Evolutionary conservation across 2,797 vertebrate genomes (phyloP).

Genomic region (Squalus acanthias): DNA sequence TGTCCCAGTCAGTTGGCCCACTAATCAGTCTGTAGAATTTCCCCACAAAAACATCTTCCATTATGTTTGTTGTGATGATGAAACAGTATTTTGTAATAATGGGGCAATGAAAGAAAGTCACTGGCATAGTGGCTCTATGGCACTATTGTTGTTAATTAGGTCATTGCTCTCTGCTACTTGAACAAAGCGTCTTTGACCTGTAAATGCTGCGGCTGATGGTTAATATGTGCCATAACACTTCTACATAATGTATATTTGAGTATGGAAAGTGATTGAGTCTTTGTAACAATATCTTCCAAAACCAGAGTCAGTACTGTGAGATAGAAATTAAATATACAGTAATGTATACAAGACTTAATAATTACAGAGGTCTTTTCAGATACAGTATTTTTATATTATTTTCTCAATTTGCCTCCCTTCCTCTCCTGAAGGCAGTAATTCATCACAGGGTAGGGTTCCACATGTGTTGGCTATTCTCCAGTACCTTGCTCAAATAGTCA

Average conservation of each 20-base stretch:
- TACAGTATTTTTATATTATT: not conserved
- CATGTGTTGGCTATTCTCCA: not conserved
- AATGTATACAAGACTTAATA: not conserved
- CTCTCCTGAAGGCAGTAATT: not conserved
- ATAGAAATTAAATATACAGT: not conserved
- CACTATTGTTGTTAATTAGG: not conserved
- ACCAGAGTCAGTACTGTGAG: not conserved
- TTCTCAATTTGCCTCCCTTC: not conserved
- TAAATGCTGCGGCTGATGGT: not conserved
- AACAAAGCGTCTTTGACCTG: not conserved
- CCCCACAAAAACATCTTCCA: not conserved
- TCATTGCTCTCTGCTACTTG: not conserved
- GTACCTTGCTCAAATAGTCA: not conserved
- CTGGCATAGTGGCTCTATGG: not conserved
- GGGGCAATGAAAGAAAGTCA: not conserved
- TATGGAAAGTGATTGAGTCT: not conserved
- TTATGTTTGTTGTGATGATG: not conserved
- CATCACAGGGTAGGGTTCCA: not conserved
- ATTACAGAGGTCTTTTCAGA: not conserved
- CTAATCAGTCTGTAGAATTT: not conserved
- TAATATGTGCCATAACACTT: not conserved
- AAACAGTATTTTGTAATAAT: not conserved
- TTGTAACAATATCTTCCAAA: not conserved
- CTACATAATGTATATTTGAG: not conserved
- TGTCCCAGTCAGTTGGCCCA: not conserved